Percentiles rank a stretch among this genome's conserved stretches.
phyloP scores from a whole-genome alignment of 2,113 vertebrate species.

The Saguinus imperator region DNA sequence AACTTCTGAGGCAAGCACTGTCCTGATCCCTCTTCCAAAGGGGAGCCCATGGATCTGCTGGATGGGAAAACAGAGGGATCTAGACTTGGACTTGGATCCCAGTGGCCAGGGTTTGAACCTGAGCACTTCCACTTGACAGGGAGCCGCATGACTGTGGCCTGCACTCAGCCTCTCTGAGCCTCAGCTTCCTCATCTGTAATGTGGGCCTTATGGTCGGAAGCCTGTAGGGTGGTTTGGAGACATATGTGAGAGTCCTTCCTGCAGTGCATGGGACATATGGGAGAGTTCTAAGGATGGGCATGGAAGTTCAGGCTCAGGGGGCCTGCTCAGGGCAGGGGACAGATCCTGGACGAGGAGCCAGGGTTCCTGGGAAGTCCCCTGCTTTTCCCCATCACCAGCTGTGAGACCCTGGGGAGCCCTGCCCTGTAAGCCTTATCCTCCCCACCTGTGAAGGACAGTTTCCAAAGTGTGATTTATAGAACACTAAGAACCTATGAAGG shows the following conservation, averaged over 20 bases:
- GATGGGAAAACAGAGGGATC: not conserved
- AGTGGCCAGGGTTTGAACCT: not conserved
- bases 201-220: rapidly evolving
- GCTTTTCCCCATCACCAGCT: not conserved
- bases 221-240: not conserved
- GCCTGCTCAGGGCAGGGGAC: not conserved
- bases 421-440: not conserved
- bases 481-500: not conserved
- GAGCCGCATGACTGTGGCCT: too few species aligned
- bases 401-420: not conserved
- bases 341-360: not conserved
- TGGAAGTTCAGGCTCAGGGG: not conserved
- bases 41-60: not conserved
- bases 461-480: not conserved
- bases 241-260: rapidly evolving
- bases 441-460: not conserved
- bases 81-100: not conserved
- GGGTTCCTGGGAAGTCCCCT: not conserved
- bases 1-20: not conserved
- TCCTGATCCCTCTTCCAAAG: not conserved
- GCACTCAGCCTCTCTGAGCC: not conserved
- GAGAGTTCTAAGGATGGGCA: not conserved
- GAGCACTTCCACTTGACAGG: rapidly evolving
- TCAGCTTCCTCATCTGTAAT: not conserved
- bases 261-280: rapidly evolving